These are phyloP conservation scores for Gorsachius goisagi DNA, from an alignment of 2,113 vertebrate species.

Conservation along the genomic window DNA sequence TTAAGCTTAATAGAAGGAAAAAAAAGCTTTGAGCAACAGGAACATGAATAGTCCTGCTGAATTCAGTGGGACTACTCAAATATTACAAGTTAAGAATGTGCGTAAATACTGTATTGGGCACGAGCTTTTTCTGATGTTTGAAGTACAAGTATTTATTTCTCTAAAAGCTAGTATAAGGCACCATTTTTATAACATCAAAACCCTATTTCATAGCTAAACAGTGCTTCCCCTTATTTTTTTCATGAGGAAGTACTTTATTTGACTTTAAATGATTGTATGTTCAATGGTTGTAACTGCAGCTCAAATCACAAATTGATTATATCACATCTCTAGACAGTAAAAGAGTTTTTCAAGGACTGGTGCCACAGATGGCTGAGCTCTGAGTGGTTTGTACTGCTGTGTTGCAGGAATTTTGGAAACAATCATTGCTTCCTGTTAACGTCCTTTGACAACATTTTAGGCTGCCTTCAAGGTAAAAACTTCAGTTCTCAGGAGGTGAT, in stretches of 20 bases:
- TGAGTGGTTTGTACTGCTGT: background rate
- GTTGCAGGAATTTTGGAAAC: slow-evolving; percentile 19
- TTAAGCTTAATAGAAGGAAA: background rate
- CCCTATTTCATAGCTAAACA: background rate
- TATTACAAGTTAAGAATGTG: background rate
- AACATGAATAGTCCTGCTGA: background rate
- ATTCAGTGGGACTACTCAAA: background rate
- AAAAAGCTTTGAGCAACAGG: background rate
- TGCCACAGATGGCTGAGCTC: background rate
- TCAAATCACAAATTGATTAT: slow-evolving; percentile 42
- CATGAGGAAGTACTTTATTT: background rate
- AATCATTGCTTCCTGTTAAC: slow-evolving; percentile 30
- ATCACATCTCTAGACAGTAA: background rate
- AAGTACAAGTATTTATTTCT: background rate
- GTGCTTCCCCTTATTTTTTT: background rate
- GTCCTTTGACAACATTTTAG: slow-evolving; percentile 2
- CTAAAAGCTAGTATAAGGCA: background rate
- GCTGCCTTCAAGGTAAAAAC: background rate
- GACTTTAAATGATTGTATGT: background rate
- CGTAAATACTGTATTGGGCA: background rate
- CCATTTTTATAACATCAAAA: background rate
- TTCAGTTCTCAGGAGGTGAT: background rate
- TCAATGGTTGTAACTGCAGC: background rate
- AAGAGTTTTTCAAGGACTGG: slow-evolving; percentile 35
- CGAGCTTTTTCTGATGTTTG: background rate